Percentiles rank a stretch among this genome's conserved stretches.
Conservation (phyloP, 2,113 vertebrate species). For the Dromas ardeola region DNA sequence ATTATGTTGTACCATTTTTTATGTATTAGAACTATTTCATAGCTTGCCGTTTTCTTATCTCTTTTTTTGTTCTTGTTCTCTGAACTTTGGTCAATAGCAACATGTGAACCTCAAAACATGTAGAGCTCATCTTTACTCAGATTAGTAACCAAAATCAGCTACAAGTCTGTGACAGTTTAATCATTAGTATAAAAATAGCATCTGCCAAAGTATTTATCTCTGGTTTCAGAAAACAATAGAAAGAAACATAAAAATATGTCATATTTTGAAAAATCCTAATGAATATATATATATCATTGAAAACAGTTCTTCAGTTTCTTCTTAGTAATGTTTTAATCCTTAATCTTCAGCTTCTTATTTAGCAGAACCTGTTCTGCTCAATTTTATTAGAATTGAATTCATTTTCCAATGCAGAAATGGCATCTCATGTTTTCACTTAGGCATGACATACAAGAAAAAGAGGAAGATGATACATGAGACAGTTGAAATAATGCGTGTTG, state of each 20-base stretch:
- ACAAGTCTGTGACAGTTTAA: neutral
- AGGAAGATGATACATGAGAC: neutral
- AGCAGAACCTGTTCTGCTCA: neutral
- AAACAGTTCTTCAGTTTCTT: neutral
- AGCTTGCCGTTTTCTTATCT: neutral
- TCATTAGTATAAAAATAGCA: neutral
- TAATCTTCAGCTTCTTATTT: neutral
- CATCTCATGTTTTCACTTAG: neutral
- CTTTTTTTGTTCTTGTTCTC: neutral
- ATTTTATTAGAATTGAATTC: neutral
- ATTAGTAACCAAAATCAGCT: neutral
- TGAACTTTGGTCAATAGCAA: neutral
- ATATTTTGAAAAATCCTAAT: neutral
- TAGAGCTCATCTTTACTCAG: neutral
- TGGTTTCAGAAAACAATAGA: neutral
- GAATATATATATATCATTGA: neutral
- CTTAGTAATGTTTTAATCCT: neutral
- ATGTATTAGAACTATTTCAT: neutral
- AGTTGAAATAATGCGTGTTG: neutral
- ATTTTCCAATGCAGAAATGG: neutral
- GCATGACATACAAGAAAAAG: neutral
- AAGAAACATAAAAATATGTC: neutral
- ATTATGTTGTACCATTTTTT: neutral
- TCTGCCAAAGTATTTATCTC: neutral
- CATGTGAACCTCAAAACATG: neutral